Base-by-base conservation (phyloP, 2,797 vertebrate species). In the Poeciliopsis turneri region DNA sequence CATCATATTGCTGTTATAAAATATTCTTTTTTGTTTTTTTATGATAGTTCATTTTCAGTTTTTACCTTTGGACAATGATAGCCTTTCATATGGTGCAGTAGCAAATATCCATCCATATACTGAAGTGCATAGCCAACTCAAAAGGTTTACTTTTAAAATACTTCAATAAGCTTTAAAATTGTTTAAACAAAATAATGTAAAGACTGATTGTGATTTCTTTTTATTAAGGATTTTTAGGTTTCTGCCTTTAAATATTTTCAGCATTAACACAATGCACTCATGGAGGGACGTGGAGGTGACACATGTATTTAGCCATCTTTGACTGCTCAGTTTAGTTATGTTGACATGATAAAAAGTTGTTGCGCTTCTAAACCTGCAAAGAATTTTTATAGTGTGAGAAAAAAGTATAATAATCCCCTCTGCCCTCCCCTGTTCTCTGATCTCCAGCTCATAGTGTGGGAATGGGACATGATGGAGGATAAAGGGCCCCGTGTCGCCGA, bases 391-490 rank as follows among this genome's bases (percentile, higher is more conserved):
- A 74, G 28, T 28, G 15, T 85, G 45, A 78, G 80, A 83, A 66
- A 87, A 82, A 84, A 74, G 39, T 75, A 80, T 87, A 89, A 85
- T 80, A 61, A 25, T 76, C 18, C 25, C 66, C 23, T 2, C 49
- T 20, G 2, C 49, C 49, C 16, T 47, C 5, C 20, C 6, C 66
- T 2, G 61, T 64, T 86, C 43, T 80, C 69, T 73, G 3, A 71
- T 76, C 83, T 85, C 82, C 96, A 82, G 84, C 90, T 77, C 71
- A 66, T 82, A 92, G 39, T 92, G 95, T 93, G 96, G 96, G 95
- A 93, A 97, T 98, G 96, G 96, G 97, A 96, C 92, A 99, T 98
- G 97, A 97, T 98, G 97, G 98, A 99, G 96, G 98, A 99, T 95
- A 99, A 98, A 95, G 97, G 97, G 71, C 97, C 97, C 86, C 98